Percentiles rank a stretch among this genome's conserved stretches.
Evolutionary conservation across 64 coral and sea anemone species (phyloP).

Genomic region (Cladopsammia gracilis): DNA sequence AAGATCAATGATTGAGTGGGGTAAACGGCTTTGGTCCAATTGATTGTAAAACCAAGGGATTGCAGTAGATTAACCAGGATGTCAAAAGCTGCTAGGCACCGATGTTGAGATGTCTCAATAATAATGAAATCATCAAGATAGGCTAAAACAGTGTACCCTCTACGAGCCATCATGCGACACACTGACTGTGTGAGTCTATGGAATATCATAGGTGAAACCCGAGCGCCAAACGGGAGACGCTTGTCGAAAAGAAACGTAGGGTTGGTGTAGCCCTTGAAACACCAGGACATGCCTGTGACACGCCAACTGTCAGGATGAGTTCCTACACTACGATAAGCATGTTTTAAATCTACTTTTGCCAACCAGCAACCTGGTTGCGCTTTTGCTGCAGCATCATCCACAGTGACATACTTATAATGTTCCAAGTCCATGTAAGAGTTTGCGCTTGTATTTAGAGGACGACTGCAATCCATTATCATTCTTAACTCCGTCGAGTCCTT

Average conservation of each 20-base stretch:
- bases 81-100: slow-evolving; percentile 2
- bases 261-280: slow-evolving; percentile 24
- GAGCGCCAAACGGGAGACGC: too few relatives aligned
- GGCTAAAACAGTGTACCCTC: neutral
- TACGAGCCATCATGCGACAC: too few relatives aligned
- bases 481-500: neutral
- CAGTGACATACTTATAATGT: neutral
- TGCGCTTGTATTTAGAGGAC: neutral
- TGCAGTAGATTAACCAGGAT: neutral
- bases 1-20: too few relatives aligned
- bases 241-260: too few relatives aligned
- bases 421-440: neutral
- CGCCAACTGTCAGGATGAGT: slow-evolving; percentile 44
- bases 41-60: too few relatives aligned
- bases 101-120: too few relatives aligned
- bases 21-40: too few relatives aligned
- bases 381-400: neutral
- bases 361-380: neutral
- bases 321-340: slow-evolving; percentile 46
- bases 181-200: too few relatives aligned
- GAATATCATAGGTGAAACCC: too few relatives aligned
- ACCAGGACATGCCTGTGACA: slow-evolving; percentile 42
- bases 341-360: slow-evolving; percentile 55
- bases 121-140: too few relatives aligned
- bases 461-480: slow-evolving; percentile 19